Evolutionary conservation across 1,140 invertebrate genomes (phyloP).

Genomic region (Steinernema feltiae): DNA sequence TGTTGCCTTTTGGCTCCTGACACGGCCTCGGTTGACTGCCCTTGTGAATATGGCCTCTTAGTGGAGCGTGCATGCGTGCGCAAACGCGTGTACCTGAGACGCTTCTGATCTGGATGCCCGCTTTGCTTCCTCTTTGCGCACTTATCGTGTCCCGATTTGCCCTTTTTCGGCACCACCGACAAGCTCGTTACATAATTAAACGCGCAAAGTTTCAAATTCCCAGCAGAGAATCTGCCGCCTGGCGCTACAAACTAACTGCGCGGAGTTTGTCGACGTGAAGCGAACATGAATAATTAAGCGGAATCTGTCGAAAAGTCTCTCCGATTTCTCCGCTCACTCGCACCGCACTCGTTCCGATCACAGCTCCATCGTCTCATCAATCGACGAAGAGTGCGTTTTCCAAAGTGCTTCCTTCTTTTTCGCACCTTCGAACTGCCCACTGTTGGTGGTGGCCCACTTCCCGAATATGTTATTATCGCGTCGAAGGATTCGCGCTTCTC

Average conservation of each 20-base stretch:
- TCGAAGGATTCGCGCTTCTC: too few species aligned
- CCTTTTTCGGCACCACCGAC: neutral
- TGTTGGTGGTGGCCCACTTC: too few species aligned
- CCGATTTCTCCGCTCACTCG: neutral
- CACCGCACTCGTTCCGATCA: neutral
- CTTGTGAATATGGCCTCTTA: neutral
- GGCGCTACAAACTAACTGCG: neutral
- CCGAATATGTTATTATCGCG: neutral
- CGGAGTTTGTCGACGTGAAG: neutral
- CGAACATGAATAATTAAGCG: conserved; percentile 10
- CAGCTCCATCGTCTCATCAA: neutral
- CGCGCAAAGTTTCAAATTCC: neutral
- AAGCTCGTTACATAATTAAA: neutral
- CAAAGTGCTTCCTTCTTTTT: neutral
- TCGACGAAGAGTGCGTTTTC: neutral
- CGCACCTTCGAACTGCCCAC: neutral
- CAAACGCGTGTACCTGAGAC: neutral
- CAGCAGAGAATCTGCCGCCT: too few species aligned
- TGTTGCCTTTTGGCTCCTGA: conserved; percentile 15
- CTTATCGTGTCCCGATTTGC: neutral
- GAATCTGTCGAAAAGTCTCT: conserved; percentile 12
- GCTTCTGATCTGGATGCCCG: neutral
- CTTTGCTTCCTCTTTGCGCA: too few species aligned
- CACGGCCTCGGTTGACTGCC: neutral
- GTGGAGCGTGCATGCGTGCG: too few species aligned